phyloP scores from a whole-genome alignment of 1,140 invertebrate genomes.

The Diplogasteroides magnus region DNA sequence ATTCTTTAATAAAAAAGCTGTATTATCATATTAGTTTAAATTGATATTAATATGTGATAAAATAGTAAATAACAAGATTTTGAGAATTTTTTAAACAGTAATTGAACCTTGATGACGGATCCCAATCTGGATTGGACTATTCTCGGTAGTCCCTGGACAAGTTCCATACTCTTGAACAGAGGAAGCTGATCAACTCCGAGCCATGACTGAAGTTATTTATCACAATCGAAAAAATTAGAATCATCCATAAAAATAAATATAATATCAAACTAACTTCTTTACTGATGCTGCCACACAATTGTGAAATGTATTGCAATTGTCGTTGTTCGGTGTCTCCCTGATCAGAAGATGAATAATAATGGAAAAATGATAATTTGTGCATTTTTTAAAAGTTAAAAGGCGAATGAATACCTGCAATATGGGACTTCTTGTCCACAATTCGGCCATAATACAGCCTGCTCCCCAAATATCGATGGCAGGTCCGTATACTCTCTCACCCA shows the following conservation, averaged over 20 bases:
- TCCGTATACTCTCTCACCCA: slow-evolving; percentile 90
- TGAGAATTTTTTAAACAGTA: slow-evolving; percentile 66
- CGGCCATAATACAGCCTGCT: slow-evolving; percentile 96
- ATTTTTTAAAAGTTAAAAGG: background rate
- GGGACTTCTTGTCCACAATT: slow-evolving; percentile 89
- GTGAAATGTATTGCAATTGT: slow-evolving; percentile 87
- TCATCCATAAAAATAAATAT: background rate
- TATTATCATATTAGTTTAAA: too few species aligned
- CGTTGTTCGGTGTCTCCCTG: slow-evolving; percentile 90
- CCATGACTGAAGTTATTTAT: slow-evolving; percentile 63
- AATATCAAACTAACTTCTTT: slow-evolving; percentile 62
- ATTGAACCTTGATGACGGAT: background rate
- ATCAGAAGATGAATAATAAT: slow-evolving; percentile 20
- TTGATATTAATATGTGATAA: too few species aligned
- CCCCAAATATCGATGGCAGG: slow-evolving; percentile 97
- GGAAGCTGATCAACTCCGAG: slow-evolving; percentile 87
- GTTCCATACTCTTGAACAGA: slow-evolving; percentile 81
- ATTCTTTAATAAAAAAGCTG: too few species aligned
- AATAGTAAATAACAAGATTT: too few species aligned
- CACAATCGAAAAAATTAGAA: background rate
- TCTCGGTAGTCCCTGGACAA: slow-evolving; percentile 62
- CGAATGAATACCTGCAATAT: slow-evolving; percentile 63
- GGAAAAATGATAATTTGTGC: slow-evolving; percentile 1
- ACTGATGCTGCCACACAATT: slow-evolving; percentile 90
- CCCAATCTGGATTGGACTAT: background rate